Evolutionary conservation across 2,797 vertebrate species (phyloP).

Genomic region (Naso thynnoides): DNA sequence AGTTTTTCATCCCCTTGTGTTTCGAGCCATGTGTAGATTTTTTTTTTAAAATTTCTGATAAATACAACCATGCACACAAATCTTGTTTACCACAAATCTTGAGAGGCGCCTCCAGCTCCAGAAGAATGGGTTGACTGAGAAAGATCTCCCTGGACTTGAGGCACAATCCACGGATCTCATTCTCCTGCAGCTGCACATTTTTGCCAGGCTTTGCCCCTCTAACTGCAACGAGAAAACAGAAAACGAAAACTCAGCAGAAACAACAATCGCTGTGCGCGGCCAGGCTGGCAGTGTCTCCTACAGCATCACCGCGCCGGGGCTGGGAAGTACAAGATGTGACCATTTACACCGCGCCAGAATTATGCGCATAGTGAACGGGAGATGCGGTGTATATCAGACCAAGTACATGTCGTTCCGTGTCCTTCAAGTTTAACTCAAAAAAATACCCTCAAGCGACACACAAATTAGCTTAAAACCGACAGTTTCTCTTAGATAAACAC

Average conservation of each 20-base stretch:
- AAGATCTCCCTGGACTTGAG: conserved; percentile 98
- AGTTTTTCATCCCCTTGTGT: not conserved
- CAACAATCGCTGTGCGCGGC: not conserved
- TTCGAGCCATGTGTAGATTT: not conserved
- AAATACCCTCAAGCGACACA: not conserved
- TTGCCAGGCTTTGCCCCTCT: conserved; percentile 98
- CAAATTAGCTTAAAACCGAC: not conserved
- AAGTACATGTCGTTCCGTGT: not conserved
- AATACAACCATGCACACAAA: not conserved
- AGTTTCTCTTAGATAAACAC: accelerated
- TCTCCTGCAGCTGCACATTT: conserved; percentile 98
- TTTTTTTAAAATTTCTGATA: too few relatives aligned
- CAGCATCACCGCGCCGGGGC: not conserved
- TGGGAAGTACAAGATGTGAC: not conserved
- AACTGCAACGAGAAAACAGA: conserved; percentile 81
- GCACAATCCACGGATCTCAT: conserved; percentile 96
- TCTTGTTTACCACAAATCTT: conserved; percentile 95
- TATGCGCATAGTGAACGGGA: conserved; percentile 10
- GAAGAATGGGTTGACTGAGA: conserved; percentile 97
- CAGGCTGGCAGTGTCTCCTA: not conserved
- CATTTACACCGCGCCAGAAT: not conserved
- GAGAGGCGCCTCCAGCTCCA: conserved; percentile 97
- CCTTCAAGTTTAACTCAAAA: not conserved
- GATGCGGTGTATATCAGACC: not conserved
- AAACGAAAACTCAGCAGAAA: conserved; percentile 23